Base-by-base conservation (phyloP, 2,113 vertebrate species). In the Tursiops truncatus region DNA sequence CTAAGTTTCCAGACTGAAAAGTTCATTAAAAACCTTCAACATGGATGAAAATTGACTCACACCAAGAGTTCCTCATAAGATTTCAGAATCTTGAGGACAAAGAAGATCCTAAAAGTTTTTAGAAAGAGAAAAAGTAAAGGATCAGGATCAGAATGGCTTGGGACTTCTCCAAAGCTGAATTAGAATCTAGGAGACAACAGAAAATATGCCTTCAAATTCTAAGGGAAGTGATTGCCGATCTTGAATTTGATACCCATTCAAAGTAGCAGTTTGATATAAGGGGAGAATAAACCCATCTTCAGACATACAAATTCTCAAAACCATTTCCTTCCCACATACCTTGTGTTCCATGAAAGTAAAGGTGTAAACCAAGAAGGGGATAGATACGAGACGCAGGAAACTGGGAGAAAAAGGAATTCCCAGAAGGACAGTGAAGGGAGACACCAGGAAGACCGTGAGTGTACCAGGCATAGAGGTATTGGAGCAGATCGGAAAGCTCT, bases 21-120 rank as follows among this genome's bases (percentile, higher is more conserved):
- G 0, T 73, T 74, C 73, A 84, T 8, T 28, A 53, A 47, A n/a
- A 21, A 68, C 5, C 3, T 0, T 84, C 47, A 88, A 65, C 91
- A 44, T 76, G 47, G 3, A 26, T 85, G 33, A 28, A 91, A 89
- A 60, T 12, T 36, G 36, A 86, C 44, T n/a, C 21, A 92, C 14
- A 53, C 0, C 15, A 65, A 94, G 67, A 36, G 5, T 26, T 77
- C 11, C 8, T 87, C 36, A 44, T 89, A 36, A 85, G 25, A 77
- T 63, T 94, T 82, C 67, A 89, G 62, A 82, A 87, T 83, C n/a
- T 15, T n/a, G 38, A 94, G 28, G 28, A 87, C n/a, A 67, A 82
- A 71, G 58, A 74, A 79, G 31, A 83, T 65, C 31, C 36, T 82
- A 41, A 20, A 63, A 76, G 15, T 21, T 77, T 87, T 89, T 60